Evolutionary conservation across 2,797 vertebrate species (phyloP).

Genomic region (Triplophysa yarkandensis): DNA sequence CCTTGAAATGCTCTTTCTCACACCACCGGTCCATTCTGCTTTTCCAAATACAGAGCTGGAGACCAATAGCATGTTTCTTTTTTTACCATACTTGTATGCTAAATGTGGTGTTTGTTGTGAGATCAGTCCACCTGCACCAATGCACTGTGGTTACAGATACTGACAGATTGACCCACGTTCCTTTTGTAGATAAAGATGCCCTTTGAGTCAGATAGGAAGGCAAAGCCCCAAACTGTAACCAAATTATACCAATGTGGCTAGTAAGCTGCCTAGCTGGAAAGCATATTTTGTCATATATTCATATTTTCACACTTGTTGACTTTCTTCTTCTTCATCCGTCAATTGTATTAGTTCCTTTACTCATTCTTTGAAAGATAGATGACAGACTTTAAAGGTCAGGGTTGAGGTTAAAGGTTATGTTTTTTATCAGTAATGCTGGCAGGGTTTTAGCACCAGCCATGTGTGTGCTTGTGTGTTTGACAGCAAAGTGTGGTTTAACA

Average conservation of each 20-base stretch:
- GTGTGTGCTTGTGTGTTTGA: not conserved
- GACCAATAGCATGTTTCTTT: not conserved
- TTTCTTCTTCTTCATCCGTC: not conserved
- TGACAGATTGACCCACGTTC: not conserved
- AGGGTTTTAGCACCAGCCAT: not conserved
- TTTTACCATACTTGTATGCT: too few relatives aligned
- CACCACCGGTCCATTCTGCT: too few relatives aligned
- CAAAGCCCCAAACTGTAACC: too few relatives aligned
- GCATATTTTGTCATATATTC: too few relatives aligned
- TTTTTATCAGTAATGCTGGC: conserved; percentile 10
- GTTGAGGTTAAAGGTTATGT: conserved; percentile 2
- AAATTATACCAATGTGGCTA: too few relatives aligned
- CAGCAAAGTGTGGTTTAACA: not conserved
- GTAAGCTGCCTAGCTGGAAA: too few relatives aligned
- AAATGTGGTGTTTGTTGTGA: not conserved
- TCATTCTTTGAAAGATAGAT: not conserved
- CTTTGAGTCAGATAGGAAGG: not conserved
- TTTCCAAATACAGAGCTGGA: not conserved
- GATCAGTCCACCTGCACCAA: not conserved
- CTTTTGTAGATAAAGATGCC: not conserved
- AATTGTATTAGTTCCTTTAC: not conserved
- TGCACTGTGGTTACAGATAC: not conserved
- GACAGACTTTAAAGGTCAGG: not conserved
- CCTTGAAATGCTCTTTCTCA: too few relatives aligned
- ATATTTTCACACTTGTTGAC: not conserved